Conservation (phyloP, 2,113 vertebrate species). For the Psittacus erithacus region DNA sequence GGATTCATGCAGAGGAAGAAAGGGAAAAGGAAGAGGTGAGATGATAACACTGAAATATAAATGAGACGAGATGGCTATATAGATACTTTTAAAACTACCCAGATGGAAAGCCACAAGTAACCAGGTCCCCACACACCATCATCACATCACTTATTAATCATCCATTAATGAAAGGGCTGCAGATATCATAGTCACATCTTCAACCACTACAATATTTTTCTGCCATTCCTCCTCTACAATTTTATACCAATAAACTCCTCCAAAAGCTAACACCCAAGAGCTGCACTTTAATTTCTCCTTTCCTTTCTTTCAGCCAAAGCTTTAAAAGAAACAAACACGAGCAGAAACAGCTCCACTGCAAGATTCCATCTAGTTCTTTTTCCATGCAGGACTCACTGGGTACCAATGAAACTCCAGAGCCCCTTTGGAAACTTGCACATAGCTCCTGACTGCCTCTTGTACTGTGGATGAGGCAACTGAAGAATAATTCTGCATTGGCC, state of each 20-base stretch:
- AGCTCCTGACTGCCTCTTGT: background rate
- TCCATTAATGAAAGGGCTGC: background rate
- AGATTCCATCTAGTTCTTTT: background rate
- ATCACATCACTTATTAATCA: constrained; percentile 48
- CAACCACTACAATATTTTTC: background rate
- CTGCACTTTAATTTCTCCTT: background rate
- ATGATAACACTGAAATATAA: background rate
- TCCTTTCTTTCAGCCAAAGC: background rate
- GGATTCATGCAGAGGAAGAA: background rate
- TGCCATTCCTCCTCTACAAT: background rate
- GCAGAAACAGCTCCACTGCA: background rate
- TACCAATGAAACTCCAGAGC: background rate
- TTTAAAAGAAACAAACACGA: background rate
- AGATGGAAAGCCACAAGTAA: constrained; percentile 14
- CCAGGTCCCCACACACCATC: background rate
- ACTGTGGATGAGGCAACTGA: background rate
- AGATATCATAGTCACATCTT: background rate
- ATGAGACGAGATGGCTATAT: background rate
- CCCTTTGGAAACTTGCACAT: background rate
- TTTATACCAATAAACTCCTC: background rate
- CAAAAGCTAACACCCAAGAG: background rate
- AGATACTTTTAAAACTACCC: background rate
- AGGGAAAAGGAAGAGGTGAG: background rate
- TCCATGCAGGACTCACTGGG: fast-evolving
- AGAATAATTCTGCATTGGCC: background rate